Conservation (phyloP, 2,888 invertebrate species). For the Noctua pronuba region DNA sequence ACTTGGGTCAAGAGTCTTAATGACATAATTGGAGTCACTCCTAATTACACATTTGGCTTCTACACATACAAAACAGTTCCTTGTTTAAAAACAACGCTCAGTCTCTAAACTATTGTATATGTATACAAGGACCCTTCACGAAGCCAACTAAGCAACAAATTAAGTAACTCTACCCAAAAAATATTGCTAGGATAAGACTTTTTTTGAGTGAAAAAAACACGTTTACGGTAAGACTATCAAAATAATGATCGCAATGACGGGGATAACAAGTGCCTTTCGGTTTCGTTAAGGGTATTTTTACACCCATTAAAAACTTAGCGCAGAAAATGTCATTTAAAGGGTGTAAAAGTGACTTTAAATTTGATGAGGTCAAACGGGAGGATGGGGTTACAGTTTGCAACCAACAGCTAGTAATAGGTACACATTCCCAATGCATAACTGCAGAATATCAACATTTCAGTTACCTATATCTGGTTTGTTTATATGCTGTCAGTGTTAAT, state of each 20-base stretch:
- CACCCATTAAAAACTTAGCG: neutral
- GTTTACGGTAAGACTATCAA: no score
- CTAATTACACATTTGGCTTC: neutral
- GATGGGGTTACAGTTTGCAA: no score
- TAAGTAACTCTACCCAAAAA: no score
- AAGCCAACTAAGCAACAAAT: no score
- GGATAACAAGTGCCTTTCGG: no score
- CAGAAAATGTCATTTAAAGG: neutral
- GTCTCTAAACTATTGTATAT: neutral
- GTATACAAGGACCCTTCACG: neutral
- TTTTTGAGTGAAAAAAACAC: no score
- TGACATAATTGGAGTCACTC: conserved; percentile 10
- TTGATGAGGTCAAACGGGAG: neutral
- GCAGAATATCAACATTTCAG: neutral
- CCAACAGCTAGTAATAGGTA: neutral
- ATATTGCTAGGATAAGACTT: no score
- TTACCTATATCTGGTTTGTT: neutral
- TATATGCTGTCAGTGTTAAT: neutral
- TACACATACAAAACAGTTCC: neutral
- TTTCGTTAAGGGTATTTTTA: no score
- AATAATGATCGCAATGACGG: no score
- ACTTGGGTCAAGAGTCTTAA: neutral
- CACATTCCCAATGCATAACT: neutral
- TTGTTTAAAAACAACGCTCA: neutral
- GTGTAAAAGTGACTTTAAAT: neutral